These are phyloP conservation scores for Abscondita cerata DNA, from an alignment of 2,888 invertebrate genomes.

Conservation along the genomic window DNA sequence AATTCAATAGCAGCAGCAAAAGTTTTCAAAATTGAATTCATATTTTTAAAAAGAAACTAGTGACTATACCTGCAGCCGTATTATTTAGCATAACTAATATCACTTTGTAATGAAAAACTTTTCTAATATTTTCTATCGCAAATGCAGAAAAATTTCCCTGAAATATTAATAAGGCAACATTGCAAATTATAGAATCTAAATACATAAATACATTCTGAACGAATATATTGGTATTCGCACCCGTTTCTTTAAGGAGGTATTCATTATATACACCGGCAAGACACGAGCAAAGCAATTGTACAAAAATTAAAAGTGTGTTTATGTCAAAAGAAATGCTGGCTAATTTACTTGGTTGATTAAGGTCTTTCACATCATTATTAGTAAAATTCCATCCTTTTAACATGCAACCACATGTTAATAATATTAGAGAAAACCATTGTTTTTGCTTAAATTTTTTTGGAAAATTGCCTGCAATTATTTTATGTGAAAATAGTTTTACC, in stretches of 20 bases:
- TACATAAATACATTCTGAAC: conserved; percentile 97
- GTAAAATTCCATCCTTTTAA: conserved; percentile 79
- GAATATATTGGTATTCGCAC: conserved; percentile 85
- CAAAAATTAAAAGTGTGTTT: conserved; percentile 70
- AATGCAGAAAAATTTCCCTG: conserved; percentile 71
- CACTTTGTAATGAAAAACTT: conserved; percentile 73
- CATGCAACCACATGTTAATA: conserved; percentile 90
- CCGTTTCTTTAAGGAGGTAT: conserved; percentile 86
- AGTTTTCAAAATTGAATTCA: conserved; percentile 95
- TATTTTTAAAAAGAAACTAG: conserved; percentile 90
- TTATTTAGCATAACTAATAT: conserved; percentile 86
- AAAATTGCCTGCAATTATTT: conserved; percentile 76
- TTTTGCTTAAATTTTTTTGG: conserved; percentile 78
- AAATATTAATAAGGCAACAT: conserved; percentile 72
- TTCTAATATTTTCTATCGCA: conserved; percentile 61
- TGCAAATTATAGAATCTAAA: conserved; percentile 91
- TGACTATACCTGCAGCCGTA: conserved; percentile 90
- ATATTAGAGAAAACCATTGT: conserved; percentile 89
- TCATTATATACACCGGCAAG: conserved; percentile 96
- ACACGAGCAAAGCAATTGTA: conserved; percentile 90
- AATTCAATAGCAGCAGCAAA: conserved; percentile 94
- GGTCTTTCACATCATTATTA: conserved; percentile 31
- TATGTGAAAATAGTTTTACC: background rate
- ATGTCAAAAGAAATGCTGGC: conserved; percentile 61
- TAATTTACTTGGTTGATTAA: conserved; percentile 53